Evolutionary conservation across 2,113 vertebrate genomes (phyloP), one percentile per base, ranked within the genome.

Genomic region (Gopherus evgoodei): DNA sequence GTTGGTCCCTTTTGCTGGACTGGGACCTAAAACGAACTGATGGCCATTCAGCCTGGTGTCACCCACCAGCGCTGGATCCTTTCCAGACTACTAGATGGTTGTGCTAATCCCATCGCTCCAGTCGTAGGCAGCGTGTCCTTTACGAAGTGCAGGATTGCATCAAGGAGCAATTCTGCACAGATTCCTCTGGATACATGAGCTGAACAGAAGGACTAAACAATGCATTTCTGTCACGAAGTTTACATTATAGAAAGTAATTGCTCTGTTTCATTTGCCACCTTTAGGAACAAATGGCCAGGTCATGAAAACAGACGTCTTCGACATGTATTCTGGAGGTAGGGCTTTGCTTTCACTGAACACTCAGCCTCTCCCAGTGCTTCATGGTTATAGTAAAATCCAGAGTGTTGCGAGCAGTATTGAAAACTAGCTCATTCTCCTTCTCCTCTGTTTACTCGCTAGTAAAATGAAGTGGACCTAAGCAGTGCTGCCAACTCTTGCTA

Each of bases 271-370:
- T 75, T 80, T 94, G 59, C 78, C 93, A 29, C 81, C 50, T 91
- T 84, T 62, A 99, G 99, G 98, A 94, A 88, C 97, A 89, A 98
- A 52, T 0, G 99, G 98, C 72, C 17, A 50, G 6, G 81, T 98
- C 76, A 87, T 98, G 94, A 97, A 72, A 22, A 89, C 11, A 1
- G 78, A 6, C 3, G 8, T 1, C 8, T 98, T 99, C 0, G 98
- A 99, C 93, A 98, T 98, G 97, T 97, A 98, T 85, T 84, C 87
- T 0, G 98, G 97, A 98, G 96, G 98, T 99, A 98, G 92, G 98
- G 65, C 5, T 44, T 29, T 78, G n/a, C 54, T 47, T 24, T n/a
- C 76, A 27, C 53, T 17, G 16, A 31, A 4, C n/a, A 44, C 57
- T 31, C 1, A 13, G n/a, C n/a, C 25, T 19, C 8, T 35, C 9